Evolutionary conservation across 2,113 vertebrate species (phyloP).

Genomic region (Irena cyanogastra): DNA sequence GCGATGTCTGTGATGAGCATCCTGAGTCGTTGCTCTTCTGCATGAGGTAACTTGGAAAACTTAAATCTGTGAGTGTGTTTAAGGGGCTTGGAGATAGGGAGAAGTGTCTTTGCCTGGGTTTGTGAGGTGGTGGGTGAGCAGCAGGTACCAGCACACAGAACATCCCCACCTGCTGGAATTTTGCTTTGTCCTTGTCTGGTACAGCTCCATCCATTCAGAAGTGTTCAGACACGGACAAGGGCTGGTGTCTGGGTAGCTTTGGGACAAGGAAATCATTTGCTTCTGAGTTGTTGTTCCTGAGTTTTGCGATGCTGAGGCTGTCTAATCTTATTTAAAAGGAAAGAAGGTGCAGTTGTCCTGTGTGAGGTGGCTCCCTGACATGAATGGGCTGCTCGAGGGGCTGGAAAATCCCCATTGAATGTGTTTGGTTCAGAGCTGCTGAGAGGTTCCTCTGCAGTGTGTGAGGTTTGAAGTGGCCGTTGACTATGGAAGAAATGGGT

Average conservation of each 20-base stretch:
- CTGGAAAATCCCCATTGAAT: neutral
- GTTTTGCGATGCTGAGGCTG: neutral
- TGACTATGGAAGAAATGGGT: neutral
- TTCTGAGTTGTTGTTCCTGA: neutral
- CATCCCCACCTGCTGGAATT: neutral
- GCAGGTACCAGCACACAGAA: too few relatives aligned
- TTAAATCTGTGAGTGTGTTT: fast-evolving
- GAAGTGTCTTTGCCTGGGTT: neutral
- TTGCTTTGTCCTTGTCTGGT: neutral
- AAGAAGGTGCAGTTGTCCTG: neutral
- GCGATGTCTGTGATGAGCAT: neutral
- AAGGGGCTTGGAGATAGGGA: too few relatives aligned
- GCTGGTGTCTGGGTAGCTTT: neutral
- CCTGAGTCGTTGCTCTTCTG: neutral
- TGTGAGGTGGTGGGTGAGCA: neutral
- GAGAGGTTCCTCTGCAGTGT: neutral
- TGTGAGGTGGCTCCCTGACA: neutral
- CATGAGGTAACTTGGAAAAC: neutral
- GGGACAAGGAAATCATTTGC: neutral
- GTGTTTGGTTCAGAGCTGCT: neutral
- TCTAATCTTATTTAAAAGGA: neutral
- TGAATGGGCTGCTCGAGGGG: neutral
- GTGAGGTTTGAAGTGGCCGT: neutral
- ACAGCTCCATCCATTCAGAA: fast-evolving
- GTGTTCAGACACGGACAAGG: fast-evolving